Evolutionary conservation across 23 tunicate genomes (phyloP).

Genomic region (Corella eumyota): DNA sequence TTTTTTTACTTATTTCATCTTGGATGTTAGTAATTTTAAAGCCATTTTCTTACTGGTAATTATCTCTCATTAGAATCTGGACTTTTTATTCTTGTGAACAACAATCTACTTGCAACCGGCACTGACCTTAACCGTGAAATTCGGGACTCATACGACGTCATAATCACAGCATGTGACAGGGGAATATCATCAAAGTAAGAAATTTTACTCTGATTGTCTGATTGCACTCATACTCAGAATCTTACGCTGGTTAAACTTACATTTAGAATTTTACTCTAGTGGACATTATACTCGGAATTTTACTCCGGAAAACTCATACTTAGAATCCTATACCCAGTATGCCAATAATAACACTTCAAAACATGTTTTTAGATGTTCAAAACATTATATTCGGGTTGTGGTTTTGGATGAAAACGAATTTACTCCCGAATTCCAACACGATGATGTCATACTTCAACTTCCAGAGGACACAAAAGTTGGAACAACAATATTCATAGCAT

Average conservation of each 20-base stretch:
- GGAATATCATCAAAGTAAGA: slow-evolving; percentile 60
- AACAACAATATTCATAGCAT: slow-evolving; percentile 17
- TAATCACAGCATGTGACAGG: slow-evolving; percentile 54
- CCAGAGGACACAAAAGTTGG: slow-evolving; percentile 49
- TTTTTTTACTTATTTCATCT: not conserved
- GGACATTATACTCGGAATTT: too few species aligned
- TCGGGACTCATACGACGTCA: slow-evolving; percentile 37
- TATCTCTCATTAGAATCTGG: slow-evolving; percentile 16
- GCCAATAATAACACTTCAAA: too few species aligned
- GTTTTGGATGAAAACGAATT: slow-evolving; percentile 60
- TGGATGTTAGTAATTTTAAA: too few species aligned
- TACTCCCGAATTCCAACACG: slow-evolving; percentile 33
- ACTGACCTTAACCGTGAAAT: slow-evolving; percentile 32
- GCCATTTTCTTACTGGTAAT: too few species aligned
- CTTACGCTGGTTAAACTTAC: too few species aligned
- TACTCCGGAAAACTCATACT: not conserved
- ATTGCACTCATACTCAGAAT: not conserved
- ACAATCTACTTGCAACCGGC: slow-evolving; percentile 35
- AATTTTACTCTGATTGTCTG: not conserved
- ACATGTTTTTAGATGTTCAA: slow-evolving; percentile 9
- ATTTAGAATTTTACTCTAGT: too few species aligned
- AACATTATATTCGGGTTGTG: slow-evolving; percentile 4
- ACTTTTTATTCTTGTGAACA: slow-evolving; percentile 6
- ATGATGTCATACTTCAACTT: slow-evolving; percentile 11
- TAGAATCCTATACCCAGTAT: too few species aligned